Conservation (phyloP, 1,140 invertebrate species). For the Magallana angulata region DNA sequence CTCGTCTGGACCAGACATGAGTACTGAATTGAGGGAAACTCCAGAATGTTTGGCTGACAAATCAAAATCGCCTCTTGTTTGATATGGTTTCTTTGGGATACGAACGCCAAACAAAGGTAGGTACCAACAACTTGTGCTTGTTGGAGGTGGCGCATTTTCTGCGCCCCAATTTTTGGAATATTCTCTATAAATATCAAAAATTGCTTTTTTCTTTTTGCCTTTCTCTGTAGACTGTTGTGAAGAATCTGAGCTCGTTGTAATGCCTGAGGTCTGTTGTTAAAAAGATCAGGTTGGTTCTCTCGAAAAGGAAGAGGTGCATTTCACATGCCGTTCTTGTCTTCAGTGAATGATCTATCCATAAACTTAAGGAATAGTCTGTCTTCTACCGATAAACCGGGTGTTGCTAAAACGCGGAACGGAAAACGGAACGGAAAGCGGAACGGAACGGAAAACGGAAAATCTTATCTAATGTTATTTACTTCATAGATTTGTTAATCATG, state of each 20-base stretch:
- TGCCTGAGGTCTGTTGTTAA: too few species aligned
- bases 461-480: too few species aligned
- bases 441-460: too few species aligned
- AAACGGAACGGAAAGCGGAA: too few species aligned
- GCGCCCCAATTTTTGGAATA: slow-evolving; percentile 45
- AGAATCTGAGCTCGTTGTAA: slow-evolving; percentile 34
- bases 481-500: too few species aligned
- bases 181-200: slow-evolving; percentile 54
- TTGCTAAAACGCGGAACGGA: too few species aligned
- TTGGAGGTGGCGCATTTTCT: slow-evolving; percentile 49
- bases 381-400: too few species aligned
- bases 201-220: slow-evolving; percentile 44
- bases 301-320: too few species aligned
- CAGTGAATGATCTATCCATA: slow-evolving; percentile 50
- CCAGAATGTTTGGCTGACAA: slow-evolving; percentile 49
- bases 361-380: slow-evolving; percentile 48
- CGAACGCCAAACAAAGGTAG: slow-evolving; percentile 37
- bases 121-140: slow-evolving; percentile 53
- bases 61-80: slow-evolving; percentile 58
- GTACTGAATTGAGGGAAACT: slow-evolving; percentile 63
- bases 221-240: slow-evolving; percentile 38
- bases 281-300: too few species aligned
- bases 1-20: slow-evolving; percentile 73
- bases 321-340: slow-evolving; percentile 44
- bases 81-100: slow-evolving; percentile 38